Conservation (phyloP, 2,797 vertebrate species). For the Sternotherus odoratus region DNA sequence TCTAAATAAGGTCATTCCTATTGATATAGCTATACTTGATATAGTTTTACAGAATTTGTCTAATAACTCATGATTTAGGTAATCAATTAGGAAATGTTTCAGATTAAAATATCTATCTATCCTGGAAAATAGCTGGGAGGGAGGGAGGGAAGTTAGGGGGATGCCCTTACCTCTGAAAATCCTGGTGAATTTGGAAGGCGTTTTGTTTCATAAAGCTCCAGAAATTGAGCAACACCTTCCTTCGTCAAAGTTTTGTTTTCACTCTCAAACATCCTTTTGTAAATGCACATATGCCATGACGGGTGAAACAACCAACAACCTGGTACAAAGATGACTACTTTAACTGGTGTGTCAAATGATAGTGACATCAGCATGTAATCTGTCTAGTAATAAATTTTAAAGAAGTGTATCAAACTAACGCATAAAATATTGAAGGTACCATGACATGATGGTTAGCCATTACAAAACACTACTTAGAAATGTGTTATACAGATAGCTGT, state of each 20-base stretch:
- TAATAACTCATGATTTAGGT: background rate
- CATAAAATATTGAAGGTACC: background rate
- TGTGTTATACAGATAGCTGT: rapidly evolving
- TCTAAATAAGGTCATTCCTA: background rate
- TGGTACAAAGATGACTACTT: slow-evolving; percentile 49
- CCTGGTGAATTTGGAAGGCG: slow-evolving; percentile 81
- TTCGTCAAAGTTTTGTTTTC: slow-evolving; percentile 93
- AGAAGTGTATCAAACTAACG: background rate
- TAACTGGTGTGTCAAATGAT: background rate
- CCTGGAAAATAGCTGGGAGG: slow-evolving; percentile 69
- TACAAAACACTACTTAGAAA: background rate
- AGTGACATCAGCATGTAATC: background rate
- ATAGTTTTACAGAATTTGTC: background rate
- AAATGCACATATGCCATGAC: slow-evolving; percentile 93
- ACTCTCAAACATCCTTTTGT: slow-evolving; percentile 96
- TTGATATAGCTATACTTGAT: background rate
- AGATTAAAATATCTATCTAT: background rate
- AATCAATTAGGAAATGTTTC: background rate
- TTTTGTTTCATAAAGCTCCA: slow-evolving; percentile 87
- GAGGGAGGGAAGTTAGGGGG: background rate
- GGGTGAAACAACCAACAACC: slow-evolving; percentile 87
- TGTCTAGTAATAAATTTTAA: background rate
- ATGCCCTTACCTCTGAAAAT: slow-evolving; percentile 87
- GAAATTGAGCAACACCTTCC: slow-evolving; percentile 91
- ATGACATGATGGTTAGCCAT: rapidly evolving